Percentiles rank a stretch among this genome's conserved stretches.
These are phyloP conservation scores for Pecten maximus DNA, from an alignment of 2,888 invertebrate genomes.

Conservation along the genomic window DNA sequence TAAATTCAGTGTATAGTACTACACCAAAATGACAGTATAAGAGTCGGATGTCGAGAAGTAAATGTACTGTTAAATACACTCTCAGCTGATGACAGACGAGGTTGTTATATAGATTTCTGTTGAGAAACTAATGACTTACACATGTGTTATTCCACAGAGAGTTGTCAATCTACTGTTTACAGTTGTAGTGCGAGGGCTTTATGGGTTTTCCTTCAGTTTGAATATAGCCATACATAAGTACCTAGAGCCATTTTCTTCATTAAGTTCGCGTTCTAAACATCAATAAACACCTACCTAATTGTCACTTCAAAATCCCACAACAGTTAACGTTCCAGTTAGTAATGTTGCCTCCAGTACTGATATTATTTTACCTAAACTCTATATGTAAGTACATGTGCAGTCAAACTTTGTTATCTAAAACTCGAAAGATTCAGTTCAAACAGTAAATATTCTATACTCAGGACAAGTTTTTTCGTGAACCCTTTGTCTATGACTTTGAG, in stretches of 20 bases:
- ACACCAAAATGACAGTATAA: background rate
- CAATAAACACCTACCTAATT: conserved; percentile 10
- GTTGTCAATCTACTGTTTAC: background rate
- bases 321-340: too few relatives aligned
- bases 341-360: too few relatives aligned
- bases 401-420: too few relatives aligned
- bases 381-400: too few relatives aligned
- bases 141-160: conserved; percentile 16
- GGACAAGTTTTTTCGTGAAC: too few relatives aligned
- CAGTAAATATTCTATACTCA: too few relatives aligned
- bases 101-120: background rate
- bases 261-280: background rate
- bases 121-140: background rate
- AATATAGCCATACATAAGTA: background rate
- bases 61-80: conserved; percentile 15
- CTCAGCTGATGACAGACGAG: background rate
- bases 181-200: background rate
- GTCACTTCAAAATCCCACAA: background rate
- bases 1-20: background rate
- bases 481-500: too few relatives aligned
- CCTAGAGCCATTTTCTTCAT: background rate
- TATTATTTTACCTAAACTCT: too few relatives aligned
- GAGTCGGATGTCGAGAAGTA: background rate
- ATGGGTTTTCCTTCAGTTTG: background rate
- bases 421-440: too few relatives aligned